Percentiles rank a stretch among this genome's conserved stretches.
These are phyloP conservation scores for Drosophila sturtevanti DNA, from an alignment of 1,140 invertebrate species.

Conservation along the genomic window DNA sequence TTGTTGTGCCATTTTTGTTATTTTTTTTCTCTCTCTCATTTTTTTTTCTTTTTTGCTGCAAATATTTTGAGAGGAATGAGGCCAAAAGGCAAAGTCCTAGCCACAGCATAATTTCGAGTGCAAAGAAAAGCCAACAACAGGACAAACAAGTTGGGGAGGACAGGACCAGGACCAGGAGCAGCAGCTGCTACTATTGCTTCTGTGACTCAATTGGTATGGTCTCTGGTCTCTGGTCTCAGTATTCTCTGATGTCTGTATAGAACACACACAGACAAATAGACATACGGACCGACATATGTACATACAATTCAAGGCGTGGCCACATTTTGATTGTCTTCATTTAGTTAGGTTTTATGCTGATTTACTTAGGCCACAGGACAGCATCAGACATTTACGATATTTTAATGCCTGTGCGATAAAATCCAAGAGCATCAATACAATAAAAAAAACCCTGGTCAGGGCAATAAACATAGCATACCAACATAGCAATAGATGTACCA, in stretches of 20 bases:
- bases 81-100: conserved; percentile 71
- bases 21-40: conserved; percentile 8
- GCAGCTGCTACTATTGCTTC: conserved; percentile 33
- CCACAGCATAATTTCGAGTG: conserved; percentile 70
- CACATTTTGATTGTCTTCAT: conserved; percentile 80
- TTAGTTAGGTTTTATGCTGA: conserved; percentile 80
- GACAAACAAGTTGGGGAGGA: conserved; percentile 8
- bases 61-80: conserved; percentile 66
- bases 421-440: conserved; percentile 49
- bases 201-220: conserved; percentile 67
- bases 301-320: conserved; percentile 61
- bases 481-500: neutral
- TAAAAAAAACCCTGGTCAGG: conserved; percentile 38
- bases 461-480: conserved; percentile 38
- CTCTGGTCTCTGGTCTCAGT: neutral
- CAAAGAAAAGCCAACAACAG: conserved; percentile 39
- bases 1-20: conserved; percentile 62
- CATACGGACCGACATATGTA: conserved; percentile 42
- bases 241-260: conserved; percentile 30
- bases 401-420: conserved; percentile 72
- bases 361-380: conserved; percentile 70
- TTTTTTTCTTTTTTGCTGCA: conserved; percentile 46
- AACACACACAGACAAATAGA: conserved; percentile 25
- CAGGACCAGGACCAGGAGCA: conserved; percentile 32
- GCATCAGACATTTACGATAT: conserved; percentile 63